These are phyloP conservation scores for Agrilus biguttatus DNA, from an alignment of 2,888 invertebrate genomes.

Conservation along the genomic window DNA sequence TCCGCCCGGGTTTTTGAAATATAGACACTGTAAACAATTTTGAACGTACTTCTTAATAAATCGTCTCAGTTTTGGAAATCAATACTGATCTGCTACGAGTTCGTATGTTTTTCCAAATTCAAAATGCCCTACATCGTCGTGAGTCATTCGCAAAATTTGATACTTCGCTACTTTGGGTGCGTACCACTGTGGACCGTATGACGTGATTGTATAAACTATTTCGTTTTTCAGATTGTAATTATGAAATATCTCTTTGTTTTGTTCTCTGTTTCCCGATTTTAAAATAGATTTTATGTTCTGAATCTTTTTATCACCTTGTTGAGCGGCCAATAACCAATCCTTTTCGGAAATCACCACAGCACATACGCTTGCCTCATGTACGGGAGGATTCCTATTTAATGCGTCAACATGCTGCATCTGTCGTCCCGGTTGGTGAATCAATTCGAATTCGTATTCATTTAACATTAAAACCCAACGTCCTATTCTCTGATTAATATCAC, in stretches of 20 bases:
- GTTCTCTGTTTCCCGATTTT: background rate
- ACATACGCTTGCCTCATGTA: no score
- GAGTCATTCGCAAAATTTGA: constrained; percentile 16
- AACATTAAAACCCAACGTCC: no score
- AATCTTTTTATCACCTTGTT: background rate
- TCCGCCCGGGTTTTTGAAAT: constrained; percentile 13
- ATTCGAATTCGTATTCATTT: no score
- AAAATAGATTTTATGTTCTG: background rate
- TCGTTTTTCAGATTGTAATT: background rate
- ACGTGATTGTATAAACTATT: background rate
- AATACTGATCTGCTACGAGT: constrained; percentile 14
- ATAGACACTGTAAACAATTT: constrained; percentile 16
- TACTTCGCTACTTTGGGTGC: constrained; percentile 13
- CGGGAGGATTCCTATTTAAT: no score
- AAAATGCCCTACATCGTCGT: constrained; percentile 18
- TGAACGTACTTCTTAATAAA: constrained; percentile 16
- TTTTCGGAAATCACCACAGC: no score
- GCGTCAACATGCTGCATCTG: no score
- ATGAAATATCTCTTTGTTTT: background rate
- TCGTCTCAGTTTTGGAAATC: constrained; percentile 18
- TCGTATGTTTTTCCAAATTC: constrained; percentile 10
- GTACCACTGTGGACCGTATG: no score
- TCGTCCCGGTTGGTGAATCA: no score
- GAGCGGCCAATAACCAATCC: no score
- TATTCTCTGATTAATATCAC: no score